These are phyloP conservation scores for Molossus molossus DNA, from an alignment of 2,797 vertebrate species.

Conservation along the genomic window DNA sequence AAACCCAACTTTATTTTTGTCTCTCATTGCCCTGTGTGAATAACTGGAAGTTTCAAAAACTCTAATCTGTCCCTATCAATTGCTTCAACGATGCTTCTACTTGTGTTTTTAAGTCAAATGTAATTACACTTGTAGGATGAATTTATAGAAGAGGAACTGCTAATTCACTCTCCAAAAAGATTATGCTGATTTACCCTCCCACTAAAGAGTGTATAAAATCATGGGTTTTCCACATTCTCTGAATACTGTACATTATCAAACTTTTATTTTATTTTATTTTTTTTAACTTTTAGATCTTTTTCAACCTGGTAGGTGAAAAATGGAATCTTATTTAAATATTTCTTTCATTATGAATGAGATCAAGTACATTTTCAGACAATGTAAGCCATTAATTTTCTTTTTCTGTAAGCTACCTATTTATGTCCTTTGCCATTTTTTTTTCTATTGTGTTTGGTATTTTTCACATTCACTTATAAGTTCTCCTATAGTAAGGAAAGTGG, in stretches of 20 bases:
- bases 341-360: conserved; percentile 29
- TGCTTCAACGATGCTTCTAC: neutral
- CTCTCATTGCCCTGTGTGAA: neutral
- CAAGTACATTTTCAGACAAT: conserved; percentile 4
- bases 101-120: conserved; percentile 40
- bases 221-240: conserved; percentile 30
- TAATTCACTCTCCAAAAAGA: conserved; percentile 35
- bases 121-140: neutral
- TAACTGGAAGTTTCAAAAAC: neutral
- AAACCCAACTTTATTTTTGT: neutral
- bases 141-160: conserved; percentile 11
- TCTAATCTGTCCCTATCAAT: neutral
- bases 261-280: neutral
- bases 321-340: neutral
- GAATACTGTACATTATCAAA: conserved; percentile 48
- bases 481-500: neutral
- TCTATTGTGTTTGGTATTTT: neutral
- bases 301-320: conserved; percentile 53
- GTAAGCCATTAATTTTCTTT: conserved; percentile 8
- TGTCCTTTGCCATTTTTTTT: conserved; percentile 42
- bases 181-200: neutral
- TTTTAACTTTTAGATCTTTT: conserved; percentile 10
- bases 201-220: conserved; percentile 24
- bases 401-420: neutral
- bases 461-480: neutral